These are phyloP conservation scores for Nyctalus aviator DNA, from an alignment of 2,797 vertebrate genomes.

Conservation along the genomic window DNA sequence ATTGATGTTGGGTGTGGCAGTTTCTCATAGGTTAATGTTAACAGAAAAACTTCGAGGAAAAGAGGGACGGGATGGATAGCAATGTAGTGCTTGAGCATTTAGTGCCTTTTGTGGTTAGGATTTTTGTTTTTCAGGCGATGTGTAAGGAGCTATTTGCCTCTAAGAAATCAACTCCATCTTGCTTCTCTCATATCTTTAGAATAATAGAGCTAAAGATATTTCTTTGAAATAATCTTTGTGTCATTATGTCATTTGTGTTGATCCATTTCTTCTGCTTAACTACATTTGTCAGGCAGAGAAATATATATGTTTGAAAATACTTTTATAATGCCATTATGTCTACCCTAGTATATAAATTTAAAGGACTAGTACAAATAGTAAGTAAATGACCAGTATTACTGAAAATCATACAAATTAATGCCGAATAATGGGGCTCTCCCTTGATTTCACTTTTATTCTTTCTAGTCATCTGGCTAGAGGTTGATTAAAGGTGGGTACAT, in stretches of 20 bases:
- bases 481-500: neutral
- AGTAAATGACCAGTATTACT: neutral
- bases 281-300: slow-evolving; percentile 19
- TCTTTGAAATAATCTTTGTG: slow-evolving; percentile 51
- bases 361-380: neutral
- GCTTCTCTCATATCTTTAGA: neutral
- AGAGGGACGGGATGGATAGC: neutral
- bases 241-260: neutral
- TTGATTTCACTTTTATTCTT: neutral
- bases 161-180: neutral
- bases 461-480: neutral
- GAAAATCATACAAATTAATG: neutral
- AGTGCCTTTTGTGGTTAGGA: neutral
- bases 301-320: slow-evolving; percentile 27
- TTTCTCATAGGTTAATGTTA: neutral
- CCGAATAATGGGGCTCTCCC: neutral
- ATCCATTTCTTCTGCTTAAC: neutral
- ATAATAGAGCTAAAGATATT: slow-evolving; percentile 13
- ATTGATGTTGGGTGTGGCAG: neutral
- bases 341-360: neutral
- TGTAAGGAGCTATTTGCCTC: neutral
- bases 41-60: neutral
- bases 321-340: slow-evolving; percentile 13
- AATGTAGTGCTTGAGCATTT: neutral
- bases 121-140: neutral